phyloP scores from a whole-genome alignment of 2,113 vertebrate genomes.

The Oreochromis niloticus region DNA sequence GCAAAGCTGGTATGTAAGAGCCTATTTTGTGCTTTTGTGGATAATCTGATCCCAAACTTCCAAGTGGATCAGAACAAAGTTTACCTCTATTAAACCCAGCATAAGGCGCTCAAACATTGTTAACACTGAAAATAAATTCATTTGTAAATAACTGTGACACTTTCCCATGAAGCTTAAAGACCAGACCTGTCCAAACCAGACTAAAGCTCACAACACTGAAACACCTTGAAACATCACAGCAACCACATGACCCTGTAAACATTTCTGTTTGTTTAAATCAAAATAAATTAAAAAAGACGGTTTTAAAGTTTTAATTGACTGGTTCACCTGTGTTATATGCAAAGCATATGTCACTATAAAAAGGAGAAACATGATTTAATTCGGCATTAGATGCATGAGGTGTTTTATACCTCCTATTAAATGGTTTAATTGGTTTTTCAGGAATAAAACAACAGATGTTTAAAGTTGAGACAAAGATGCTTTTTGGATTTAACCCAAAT shows the following conservation, averaged over 20 bases:
- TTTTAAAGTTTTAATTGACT: neutral
- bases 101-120: slow-evolving; percentile 15
- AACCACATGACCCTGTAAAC: neutral
- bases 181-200: neutral
- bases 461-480: slow-evolving; percentile 6
- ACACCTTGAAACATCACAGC: neutral
- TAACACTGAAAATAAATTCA: slow-evolving; percentile 4
- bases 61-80: slow-evolving; percentile 24
- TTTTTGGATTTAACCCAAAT: slow-evolving; percentile 23
- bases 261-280: neutral
- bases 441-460: slow-evolving; percentile 28
- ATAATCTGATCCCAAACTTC: slow-evolving; percentile 36
- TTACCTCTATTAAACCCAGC: neutral
- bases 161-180: slow-evolving; percentile 40
- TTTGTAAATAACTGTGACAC: slow-evolving; percentile 30
- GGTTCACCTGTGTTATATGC: slow-evolving; percentile 1
- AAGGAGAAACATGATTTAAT: slow-evolving; percentile 3
- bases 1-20: neutral
- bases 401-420: slow-evolving; percentile 21
- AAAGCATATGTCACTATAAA: neutral
- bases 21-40: neutral
- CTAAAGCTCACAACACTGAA: neutral
- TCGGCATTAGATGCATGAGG: neutral
- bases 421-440: neutral
- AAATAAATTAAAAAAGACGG: neutral